Base-by-base conservation (phyloP, 2,113 vertebrate genomes). In the Rhea americana region DNA sequence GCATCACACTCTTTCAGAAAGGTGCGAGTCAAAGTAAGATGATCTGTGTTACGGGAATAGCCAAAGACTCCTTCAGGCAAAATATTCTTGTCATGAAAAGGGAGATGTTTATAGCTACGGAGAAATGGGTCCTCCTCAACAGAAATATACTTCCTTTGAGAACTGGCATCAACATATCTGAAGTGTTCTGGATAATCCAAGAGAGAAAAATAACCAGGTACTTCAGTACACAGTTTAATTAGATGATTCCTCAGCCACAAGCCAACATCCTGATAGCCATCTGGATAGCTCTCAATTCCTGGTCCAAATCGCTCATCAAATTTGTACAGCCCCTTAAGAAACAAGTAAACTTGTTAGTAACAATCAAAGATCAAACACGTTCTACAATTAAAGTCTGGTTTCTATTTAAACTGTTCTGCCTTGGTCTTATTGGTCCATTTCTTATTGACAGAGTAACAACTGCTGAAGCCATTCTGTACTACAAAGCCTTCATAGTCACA, bases 301-400 rank as follows among this genome's bases (percentile, higher is more conserved):
- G 98, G 99, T 59, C 98, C 98, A 18, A 98, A 98, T 43, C 98
- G 97, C n/a, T 97, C 81, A 75, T 98, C 98, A 1, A 83, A 84
- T 41, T 94, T 97, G 90, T 99, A 99, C 88, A 99, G 96, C 30
- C 99, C 99, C 99, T 99, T 86, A 30, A 59, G 28, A 84, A 73
- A 90, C 26, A 39, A 85, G n/a, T 11, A 55, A 41, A 22, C 45
- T 58, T 17, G 18, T 47, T 14, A 39, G 67, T 30, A 73, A n/a
- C 8, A 41, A 10, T 41, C 56, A 51, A 26, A 55, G 10, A 17
- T 55, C 63, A 41, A 67, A 25, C 3, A 3, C 13, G 12, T 32
- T 61, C 13, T 5, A 18, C 2, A 51, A 8, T 12, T 51, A 25
- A 62, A 26, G 8, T 5, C 56, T 68, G 21, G 12, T 10, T 74